Evolutionary conservation across 2,113 vertebrate species (phyloP).

Genomic region (Struthidea cinerea): DNA sequence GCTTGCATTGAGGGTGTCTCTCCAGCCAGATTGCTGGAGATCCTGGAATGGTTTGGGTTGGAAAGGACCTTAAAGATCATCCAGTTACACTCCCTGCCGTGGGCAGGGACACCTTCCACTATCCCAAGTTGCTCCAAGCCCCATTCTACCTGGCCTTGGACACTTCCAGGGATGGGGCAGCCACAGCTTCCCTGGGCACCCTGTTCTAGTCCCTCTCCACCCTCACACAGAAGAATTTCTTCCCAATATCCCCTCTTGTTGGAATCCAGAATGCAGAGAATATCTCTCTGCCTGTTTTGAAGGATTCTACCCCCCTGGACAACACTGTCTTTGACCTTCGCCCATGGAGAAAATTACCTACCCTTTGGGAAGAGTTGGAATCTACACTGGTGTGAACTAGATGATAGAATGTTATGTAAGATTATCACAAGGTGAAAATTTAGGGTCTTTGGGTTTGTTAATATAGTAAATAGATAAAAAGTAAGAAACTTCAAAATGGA

Average conservation of each 20-base stretch:
- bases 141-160: fast-evolving
- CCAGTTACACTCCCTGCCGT: not conserved
- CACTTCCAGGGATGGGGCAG: not conserved
- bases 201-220: not conserved
- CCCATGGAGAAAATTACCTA: too few species aligned
- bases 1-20: not conserved
- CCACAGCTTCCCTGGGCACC: not conserved
- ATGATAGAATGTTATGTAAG: too few species aligned
- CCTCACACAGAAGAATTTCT: not conserved
- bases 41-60: not conserved
- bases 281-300: too few species aligned
- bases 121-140: not conserved
- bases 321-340: too few species aligned
- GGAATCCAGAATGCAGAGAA: too few species aligned
- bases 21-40: not conserved
- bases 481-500: too few species aligned
- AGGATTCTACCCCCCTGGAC: too few species aligned
- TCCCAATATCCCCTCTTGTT: not conserved
- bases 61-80: not conserved
- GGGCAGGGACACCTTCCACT: not conserved
- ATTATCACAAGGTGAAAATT: too few species aligned
- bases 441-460: too few species aligned
- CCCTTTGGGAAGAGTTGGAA: too few species aligned
- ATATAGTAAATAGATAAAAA: too few species aligned
- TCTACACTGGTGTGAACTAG: too few species aligned